Evolutionary conservation across 2,888 invertebrate genomes (phyloP).

Genomic region (Mylabris sibirica): DNA sequence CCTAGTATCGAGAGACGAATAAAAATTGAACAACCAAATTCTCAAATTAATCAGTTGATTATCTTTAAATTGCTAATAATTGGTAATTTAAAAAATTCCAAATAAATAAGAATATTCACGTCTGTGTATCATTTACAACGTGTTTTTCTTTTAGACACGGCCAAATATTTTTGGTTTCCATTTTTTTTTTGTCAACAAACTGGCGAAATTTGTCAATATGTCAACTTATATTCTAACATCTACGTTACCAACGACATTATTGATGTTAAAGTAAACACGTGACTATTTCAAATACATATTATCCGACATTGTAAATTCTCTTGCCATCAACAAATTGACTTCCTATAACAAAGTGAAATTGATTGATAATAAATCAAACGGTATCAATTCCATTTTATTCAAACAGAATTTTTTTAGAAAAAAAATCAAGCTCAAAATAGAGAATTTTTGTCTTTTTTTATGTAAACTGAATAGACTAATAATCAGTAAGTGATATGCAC

Average conservation of each 20-base stretch:
- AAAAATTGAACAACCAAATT: neutral
- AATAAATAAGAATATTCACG: too few relatives aligned
- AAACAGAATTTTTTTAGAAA: neutral
- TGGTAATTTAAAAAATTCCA: too few relatives aligned
- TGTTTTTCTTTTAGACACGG: neutral
- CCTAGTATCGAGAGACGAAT: neutral
- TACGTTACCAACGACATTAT: conserved; percentile 16
- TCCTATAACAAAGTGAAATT: conserved; percentile 12
- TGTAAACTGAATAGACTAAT: conserved; percentile 24
- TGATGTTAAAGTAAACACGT: conserved; percentile 16
- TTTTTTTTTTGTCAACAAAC: conserved; percentile 5
- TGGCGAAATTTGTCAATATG: conserved; percentile 15
- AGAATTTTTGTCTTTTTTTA: neutral
- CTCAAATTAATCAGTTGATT: neutral
- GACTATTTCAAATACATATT: conserved; percentile 14
- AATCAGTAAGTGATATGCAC: conserved; percentile 31
- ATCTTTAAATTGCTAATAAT: too few relatives aligned
- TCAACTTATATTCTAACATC: conserved; percentile 17
- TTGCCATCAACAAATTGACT: conserved; percentile 14
- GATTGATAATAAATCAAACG: conserved; percentile 10
- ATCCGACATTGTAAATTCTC: conserved; percentile 6
- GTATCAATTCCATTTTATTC: conserved; percentile 13
- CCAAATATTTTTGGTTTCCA: conserved; percentile 6
- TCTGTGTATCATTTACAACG: neutral
- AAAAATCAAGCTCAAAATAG: neutral